phyloP scores from a whole-genome alignment of 2,113 vertebrate species.

The Clarias batrachus region DNA sequence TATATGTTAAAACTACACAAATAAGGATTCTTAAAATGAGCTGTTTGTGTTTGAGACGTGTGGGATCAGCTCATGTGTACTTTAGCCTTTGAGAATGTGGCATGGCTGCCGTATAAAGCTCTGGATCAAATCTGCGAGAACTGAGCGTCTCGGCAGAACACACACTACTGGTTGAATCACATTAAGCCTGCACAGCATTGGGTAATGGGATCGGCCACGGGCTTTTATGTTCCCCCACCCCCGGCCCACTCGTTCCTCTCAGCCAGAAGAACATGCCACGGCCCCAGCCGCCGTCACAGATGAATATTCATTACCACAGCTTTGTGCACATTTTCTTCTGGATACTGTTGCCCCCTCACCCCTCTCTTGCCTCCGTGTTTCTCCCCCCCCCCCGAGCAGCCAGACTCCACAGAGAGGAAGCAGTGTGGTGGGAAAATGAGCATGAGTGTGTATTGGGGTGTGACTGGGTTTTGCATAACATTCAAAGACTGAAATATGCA shows the following conservation, averaged over 20 bases:
- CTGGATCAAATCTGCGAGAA: conserved; percentile 51
- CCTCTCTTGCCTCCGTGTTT: conserved; percentile 19
- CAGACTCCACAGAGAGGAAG: conserved; percentile 46
- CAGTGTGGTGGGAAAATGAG: conserved; percentile 42
- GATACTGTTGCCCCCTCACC: conserved; percentile 38
- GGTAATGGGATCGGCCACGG: conserved; percentile 62
- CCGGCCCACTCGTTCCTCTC: conserved; percentile 35
- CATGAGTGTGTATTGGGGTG: conserved; percentile 46
- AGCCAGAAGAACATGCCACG: conserved; percentile 57
- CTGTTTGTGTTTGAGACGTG: conserved; percentile 34
- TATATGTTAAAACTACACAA: conserved; percentile 33
- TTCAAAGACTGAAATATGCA: conserved; percentile 42
- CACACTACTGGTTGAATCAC: conserved; percentile 58
- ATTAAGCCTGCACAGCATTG: conserved; percentile 57
- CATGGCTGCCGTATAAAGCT: conserved; percentile 34
- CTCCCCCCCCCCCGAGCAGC: conserved; percentile 34
- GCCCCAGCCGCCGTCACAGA: conserved; percentile 54
- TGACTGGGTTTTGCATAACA: conserved; percentile 50
- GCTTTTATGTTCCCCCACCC: conserved; percentile 55
- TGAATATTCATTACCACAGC: conserved; percentile 61
- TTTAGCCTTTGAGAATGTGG: conserved; percentile 21
- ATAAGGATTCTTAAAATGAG: conserved; percentile 45
- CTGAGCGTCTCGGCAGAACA: conserved; percentile 50
- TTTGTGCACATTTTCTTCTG: conserved; percentile 54
- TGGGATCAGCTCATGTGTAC: conserved; percentile 39